Base-by-base conservation (phyloP, 2,888 invertebrate genomes). In the Orgyia antiqua region DNA sequence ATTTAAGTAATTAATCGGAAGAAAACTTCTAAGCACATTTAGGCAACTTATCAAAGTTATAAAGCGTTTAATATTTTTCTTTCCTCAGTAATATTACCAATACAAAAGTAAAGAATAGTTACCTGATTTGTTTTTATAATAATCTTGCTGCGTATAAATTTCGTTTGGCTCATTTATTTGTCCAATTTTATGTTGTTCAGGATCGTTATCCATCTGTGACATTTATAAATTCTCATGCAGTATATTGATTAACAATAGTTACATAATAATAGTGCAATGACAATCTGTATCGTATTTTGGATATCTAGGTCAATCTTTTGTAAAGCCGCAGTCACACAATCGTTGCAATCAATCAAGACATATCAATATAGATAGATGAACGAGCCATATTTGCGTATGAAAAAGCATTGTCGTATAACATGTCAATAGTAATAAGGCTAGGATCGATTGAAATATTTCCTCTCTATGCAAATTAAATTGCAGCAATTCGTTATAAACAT, bases 301-400 rank as follows among this genome's bases (percentile, higher is more conserved):
- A 61, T 55, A 79, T 64, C 67, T 75, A 60, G 82, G 83, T 75
- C 77, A 70, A 46, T 64, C 60, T 61, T 68, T 69, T 71, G 51
- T 61, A 74, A 71, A 67, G 51, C 58, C 43, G 57, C 60, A 45
- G 56, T 55, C 46, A 58, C 52, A 71, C 69, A 70, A 67, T 67
- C 45, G 66, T 59, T 63, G 68, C 69, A 71, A 58, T 67, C 60
- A 58, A 68, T 51, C 64, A 66, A 72, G 64, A 71, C 57, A 67
- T 66, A 68, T 79, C 64, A 75, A 79, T 79, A 78, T 77, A 75
- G 72, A 61, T 33, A 40, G 37, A 38, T 31, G 66, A 4, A 6
- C 76, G 74, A 76, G 68, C 67, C 60, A 52, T 68, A 73, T 77
- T 71, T 68, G 58, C 69, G 42, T 44, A 61, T 41, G 44, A 60